These are phyloP conservation scores for Galeopterus variegatus DNA, from an alignment of 2,113 vertebrate genomes.

Conservation along the genomic window DNA sequence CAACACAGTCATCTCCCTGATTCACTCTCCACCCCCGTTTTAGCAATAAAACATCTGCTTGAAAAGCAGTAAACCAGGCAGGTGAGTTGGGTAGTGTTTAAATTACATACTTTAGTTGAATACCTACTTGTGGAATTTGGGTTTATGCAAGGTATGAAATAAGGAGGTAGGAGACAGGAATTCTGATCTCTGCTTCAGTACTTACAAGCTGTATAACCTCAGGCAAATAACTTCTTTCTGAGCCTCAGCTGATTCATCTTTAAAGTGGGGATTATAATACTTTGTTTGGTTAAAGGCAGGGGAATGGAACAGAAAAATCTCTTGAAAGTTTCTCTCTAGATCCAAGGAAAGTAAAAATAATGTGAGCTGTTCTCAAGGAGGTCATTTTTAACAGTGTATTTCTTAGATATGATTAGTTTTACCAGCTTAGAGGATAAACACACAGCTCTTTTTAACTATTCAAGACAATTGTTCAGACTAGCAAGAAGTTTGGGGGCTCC, in stretches of 20 bases:
- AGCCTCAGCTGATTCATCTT: conserved; percentile 33
- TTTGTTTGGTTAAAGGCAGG: conserved; percentile 47
- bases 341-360: conserved; percentile 55
- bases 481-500: not conserved
- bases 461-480: conserved; percentile 6
- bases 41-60: conserved; percentile 68
- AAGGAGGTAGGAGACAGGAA: not conserved
- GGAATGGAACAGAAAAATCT: conserved; percentile 29
- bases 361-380: not conserved
- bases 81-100: conserved; percentile 24
- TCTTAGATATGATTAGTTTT: conserved; percentile 15
- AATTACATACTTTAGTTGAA: conserved; percentile 51
- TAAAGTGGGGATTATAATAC: conserved; percentile 62
- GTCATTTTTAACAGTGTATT: not conserved
- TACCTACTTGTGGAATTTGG: not conserved
- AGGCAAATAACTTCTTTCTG: conserved; percentile 10
- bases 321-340: not conserved
- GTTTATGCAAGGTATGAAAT: conserved; percentile 32
- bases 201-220: not conserved
- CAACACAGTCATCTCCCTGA: not conserved
- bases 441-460: conserved; percentile 22
- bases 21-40: not conserved
- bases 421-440: not conserved
- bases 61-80: conserved; percentile 53
- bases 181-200: conserved; percentile 43